Base-by-base conservation (phyloP, 2,113 vertebrate genomes). In the Melanostigma gelatinosum region DNA sequence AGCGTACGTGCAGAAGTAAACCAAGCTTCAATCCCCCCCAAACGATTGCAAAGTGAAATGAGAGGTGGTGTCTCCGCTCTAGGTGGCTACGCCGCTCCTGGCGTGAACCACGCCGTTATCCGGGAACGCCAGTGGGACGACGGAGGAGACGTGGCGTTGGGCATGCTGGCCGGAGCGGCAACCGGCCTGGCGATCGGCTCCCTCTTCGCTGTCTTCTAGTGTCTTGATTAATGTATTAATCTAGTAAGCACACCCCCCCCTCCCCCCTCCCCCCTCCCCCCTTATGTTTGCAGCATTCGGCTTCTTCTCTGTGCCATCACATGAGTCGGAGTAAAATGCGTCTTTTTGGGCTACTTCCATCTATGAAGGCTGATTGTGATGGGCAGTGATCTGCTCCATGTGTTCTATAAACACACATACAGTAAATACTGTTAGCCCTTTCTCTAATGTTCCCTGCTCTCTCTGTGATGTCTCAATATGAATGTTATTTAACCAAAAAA, bases 181-280 rank as follows among this genome's bases (percentile, higher is more conserved):
- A 99, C 97, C 0, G 98, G 97, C 86, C 95, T 99, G 96, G 97
- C 97, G 32, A 90, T 99, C 3, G 97, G 97, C 29, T 99, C 98
- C 4, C 94, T 99, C 58, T 99, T 99, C 85, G 97, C 97, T 80
- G 97, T 98, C 83, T 99, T 99, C 89, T 99, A 97, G 92, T 60
- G 29, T 65, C 1, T 15, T 7, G 3, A 67, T 2, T 67, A 55
- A 54, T 4, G 5, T 22, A 22, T 13, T 34, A 6, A 24, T 40
- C 4, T 42, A 64, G 24, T 71, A 79, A 12, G 76, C 66, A 68
- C 38, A 48, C 34, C 18, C 1, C 27, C 18, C 9, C 18, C 13
- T 7, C 15, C 27, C 18, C 9, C 18, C 13, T 7, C 15, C 40
- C 61, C 42, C 16, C 1, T 22, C 55, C n/a, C 24, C 50, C 50